phyloP scores from a whole-genome alignment of 2,888 invertebrate genomes.

The Diloba caeruleocephala region DNA sequence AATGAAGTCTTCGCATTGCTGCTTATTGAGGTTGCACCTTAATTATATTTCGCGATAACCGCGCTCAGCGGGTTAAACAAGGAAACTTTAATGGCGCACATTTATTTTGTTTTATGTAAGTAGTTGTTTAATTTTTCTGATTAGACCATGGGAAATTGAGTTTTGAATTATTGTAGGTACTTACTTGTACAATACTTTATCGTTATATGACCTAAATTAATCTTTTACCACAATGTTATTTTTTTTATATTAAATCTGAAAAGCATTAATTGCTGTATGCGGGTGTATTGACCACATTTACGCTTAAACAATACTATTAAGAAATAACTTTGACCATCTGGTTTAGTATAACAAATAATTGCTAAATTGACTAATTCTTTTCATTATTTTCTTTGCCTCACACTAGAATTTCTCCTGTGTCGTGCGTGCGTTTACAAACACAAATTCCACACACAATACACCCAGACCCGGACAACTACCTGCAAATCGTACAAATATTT shows the following conservation, averaged over 20 bases:
- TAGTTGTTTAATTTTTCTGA: constrained; percentile 45
- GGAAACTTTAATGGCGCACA: constrained; percentile 46
- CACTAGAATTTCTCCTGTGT: too few relatives aligned
- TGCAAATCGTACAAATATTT: too few relatives aligned
- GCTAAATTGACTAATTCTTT: too few relatives aligned
- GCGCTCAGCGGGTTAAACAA: constrained; percentile 51
- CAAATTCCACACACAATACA: too few relatives aligned
- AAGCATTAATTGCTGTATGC: background rate
- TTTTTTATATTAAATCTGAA: background rate
- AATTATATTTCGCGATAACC: constrained; percentile 67
- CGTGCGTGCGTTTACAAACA: too few relatives aligned
- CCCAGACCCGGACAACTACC: too few relatives aligned
- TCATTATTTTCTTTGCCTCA: too few relatives aligned
- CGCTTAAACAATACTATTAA: too few relatives aligned
- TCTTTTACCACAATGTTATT: background rate
- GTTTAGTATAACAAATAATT: too few relatives aligned
- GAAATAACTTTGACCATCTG: too few relatives aligned
- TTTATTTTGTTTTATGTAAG: constrained; percentile 44
- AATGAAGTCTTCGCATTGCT: constrained; percentile 67
- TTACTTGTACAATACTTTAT: background rate
- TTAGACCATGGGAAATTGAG: constrained; percentile 28
- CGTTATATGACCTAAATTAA: constrained; percentile 2
- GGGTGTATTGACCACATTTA: too few relatives aligned
- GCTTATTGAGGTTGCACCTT: constrained; percentile 71
- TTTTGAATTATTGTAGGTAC: constrained; percentile 14